Evolutionary conservation across 1,140 invertebrate genomes (phyloP).

Genomic region (Calliopsis andreniformis): DNA sequence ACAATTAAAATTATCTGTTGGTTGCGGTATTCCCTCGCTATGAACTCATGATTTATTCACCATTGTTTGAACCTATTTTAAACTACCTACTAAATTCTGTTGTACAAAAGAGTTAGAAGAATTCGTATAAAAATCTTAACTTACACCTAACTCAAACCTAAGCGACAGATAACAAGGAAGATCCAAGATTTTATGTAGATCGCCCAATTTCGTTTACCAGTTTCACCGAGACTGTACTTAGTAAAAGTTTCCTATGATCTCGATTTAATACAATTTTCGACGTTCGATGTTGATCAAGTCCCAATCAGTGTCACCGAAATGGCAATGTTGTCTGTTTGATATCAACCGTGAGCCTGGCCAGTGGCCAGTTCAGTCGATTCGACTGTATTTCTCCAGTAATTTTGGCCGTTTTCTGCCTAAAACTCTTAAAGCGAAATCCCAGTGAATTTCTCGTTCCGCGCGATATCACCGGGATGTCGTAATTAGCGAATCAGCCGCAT

Average conservation of each 20-base stretch:
- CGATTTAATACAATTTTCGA: constrained; percentile 52
- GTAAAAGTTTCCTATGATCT: constrained; percentile 17
- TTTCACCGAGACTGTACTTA: constrained; percentile 18
- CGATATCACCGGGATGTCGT: constrained; percentile 22
- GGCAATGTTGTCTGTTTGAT: constrained; percentile 47
- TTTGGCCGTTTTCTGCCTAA: not conserved
- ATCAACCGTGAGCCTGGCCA: constrained; percentile 54
- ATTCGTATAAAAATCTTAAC: not conserved
- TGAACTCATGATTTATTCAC: too few relatives aligned
- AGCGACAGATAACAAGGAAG: too few relatives aligned
- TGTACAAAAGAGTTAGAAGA: too few relatives aligned
- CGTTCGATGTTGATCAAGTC: constrained; percentile 56
- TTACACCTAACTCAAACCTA: not conserved
- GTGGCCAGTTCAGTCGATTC: constrained; percentile 47
- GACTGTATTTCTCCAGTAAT: constrained; percentile 12
- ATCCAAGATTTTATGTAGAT: too few relatives aligned
- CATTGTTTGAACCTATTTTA: too few relatives aligned
- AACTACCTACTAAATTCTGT: too few relatives aligned
- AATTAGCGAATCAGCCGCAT: constrained; percentile 42
- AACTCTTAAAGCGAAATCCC: constrained; percentile 21
- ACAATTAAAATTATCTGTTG: too few relatives aligned
- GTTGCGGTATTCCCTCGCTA: too few relatives aligned
- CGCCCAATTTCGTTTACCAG: not conserved
- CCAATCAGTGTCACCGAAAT: constrained; percentile 40
- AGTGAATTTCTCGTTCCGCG: constrained; percentile 5